phyloP scores from a whole-genome alignment of 23 tunicate genomes.

The Clavelina lepadiformis region DNA sequence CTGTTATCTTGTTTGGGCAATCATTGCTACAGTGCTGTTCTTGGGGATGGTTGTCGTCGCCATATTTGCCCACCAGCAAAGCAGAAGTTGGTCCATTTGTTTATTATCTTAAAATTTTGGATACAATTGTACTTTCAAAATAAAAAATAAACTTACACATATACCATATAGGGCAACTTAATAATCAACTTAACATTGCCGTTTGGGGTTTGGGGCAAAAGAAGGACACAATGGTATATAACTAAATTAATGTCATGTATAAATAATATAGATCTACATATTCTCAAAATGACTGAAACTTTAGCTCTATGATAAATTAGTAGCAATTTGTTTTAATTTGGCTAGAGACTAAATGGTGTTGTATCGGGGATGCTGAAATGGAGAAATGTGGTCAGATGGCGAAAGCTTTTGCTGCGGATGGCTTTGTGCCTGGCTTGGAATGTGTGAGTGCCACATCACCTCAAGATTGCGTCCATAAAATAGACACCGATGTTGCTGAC shows the following conservation, averaged over 20 bases:
- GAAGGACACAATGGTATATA: not conserved
- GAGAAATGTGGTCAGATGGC: conserved; percentile 44
- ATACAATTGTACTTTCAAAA: too few relatives aligned
- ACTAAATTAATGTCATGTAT: not conserved
- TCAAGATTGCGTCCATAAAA: conserved; percentile 27
- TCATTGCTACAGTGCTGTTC: conserved; percentile 27
- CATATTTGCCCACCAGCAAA: conserved; percentile 17
- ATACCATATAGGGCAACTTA: too few relatives aligned
- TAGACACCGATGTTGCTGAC: conserved; percentile 54
- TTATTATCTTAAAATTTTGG: too few relatives aligned
- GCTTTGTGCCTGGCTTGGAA: conserved; percentile 28
- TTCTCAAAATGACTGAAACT: too few relatives aligned
- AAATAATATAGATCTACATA: not conserved
- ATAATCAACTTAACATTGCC: too few relatives aligned
- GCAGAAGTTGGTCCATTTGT: conserved; percentile 45
- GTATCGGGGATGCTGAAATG: conserved; percentile 18
- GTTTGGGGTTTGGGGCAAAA: too few relatives aligned
- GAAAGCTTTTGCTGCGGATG: conserved; percentile 4
- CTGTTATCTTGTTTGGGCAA: conserved; percentile 37
- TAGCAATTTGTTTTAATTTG: not conserved
- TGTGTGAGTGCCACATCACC: conserved; percentile 11
- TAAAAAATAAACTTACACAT: too few relatives aligned
- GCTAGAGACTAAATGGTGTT: conserved; percentile 53
- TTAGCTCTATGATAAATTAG: not conserved
- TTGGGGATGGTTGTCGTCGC: conserved; percentile 20